phyloP scores from a whole-genome alignment of 2,797 vertebrate genomes.

The Mallotus villosus region DNA sequence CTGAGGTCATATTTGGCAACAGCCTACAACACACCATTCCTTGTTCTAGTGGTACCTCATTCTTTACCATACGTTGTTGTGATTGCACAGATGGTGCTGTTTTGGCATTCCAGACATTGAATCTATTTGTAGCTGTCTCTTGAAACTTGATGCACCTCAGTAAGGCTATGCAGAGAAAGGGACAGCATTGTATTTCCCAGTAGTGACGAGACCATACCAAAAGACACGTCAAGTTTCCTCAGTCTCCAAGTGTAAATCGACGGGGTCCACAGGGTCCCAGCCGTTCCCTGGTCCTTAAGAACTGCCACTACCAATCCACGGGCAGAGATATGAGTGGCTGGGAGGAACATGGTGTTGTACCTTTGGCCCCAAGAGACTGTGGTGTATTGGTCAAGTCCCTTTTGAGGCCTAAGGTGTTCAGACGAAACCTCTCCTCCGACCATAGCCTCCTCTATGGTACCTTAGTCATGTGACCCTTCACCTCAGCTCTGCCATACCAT shows the following conservation, averaged over 20 bases:
- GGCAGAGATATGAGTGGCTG: not conserved
- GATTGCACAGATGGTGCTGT: conserved; percentile 41
- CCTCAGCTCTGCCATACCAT: conserved; percentile 53
- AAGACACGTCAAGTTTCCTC: too few relatives aligned
- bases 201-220: not conserved
- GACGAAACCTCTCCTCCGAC: conserved; percentile 47
- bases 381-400: conserved; percentile 27
- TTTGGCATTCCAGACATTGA: conserved; percentile 57
- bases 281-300: not conserved
- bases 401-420: conserved; percentile 51
- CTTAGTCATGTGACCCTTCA: conserved; percentile 54
- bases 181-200: conserved; percentile 11
- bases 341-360: too few relatives aligned
- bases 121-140: conserved; percentile 53
- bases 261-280: not conserved
- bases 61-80: conserved; percentile 37
- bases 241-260: not conserved
- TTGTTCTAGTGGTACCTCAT: conserved; percentile 51
- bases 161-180: conserved; percentile 64
- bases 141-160: conserved; percentile 62
- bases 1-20: conserved; percentile 50
- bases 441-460: conserved; percentile 53
- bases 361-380: not conserved
- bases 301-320: not conserved
- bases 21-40: conserved; percentile 52